A percentile compares a stretch with the other conserved stretches of the same genome.
These are phyloP conservation scores for Caenorhabditis sp. DNA, from an alignment of 2,888 invertebrate genomes.

Conservation along the genomic window DNA sequence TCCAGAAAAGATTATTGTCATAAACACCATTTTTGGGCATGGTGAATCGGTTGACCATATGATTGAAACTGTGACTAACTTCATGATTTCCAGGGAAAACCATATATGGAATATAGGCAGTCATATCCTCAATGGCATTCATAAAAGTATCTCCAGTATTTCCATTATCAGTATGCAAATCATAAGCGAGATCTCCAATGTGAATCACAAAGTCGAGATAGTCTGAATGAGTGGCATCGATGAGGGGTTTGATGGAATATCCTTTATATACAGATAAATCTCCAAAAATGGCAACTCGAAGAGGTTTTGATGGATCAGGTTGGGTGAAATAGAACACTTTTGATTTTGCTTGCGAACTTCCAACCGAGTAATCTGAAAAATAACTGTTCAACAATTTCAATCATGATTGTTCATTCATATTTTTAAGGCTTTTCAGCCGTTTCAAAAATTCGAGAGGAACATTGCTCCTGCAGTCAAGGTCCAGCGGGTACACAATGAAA, in stretches of 20 bases:
- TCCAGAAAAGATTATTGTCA: constrained; percentile 65
- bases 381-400: too few relatives aligned
- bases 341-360: constrained; percentile 52
- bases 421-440: too few relatives aligned
- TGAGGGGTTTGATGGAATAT: constrained; percentile 81
- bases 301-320: constrained; percentile 48
- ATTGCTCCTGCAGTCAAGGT: too few relatives aligned
- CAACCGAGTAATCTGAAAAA: constrained; percentile 61
- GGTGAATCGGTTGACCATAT: constrained; percentile 87
- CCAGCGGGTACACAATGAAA: too few relatives aligned
- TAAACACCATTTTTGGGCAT: constrained; percentile 80
- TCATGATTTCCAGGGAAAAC: constrained; percentile 79
- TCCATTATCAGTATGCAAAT: constrained; percentile 83
- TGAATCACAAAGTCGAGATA: constrained; percentile 71
- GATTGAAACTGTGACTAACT: constrained; percentile 84
- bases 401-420: too few relatives aligned
- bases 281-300: constrained; percentile 81
- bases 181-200: constrained; percentile 85
- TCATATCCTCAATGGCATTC: constrained; percentile 40
- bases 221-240: constrained; percentile 82
- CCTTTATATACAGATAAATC: constrained; percentile 94
- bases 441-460: too few relatives aligned
- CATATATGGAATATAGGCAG: constrained; percentile 80
- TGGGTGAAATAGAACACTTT: constrained; percentile 52
- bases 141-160: constrained; percentile 75